These are phyloP conservation scores for Schizaphis graminum DNA, from an alignment of 2,888 invertebrate genomes.

Conservation along the genomic window DNA sequence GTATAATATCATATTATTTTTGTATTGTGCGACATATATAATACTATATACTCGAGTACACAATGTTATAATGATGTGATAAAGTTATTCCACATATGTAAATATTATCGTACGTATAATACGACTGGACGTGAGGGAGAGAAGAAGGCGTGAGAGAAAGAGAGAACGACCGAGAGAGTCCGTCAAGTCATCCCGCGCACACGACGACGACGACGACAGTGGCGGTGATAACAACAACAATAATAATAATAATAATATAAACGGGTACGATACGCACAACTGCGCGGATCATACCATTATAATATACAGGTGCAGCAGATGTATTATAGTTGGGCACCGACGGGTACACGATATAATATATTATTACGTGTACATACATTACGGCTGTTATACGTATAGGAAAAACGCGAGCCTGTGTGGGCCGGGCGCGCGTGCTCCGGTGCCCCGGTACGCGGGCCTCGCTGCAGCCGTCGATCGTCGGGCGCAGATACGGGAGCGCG, in stretches of 20 bases:
- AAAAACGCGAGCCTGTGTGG: background rate
- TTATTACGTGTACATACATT: background rate
- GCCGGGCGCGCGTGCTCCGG: background rate
- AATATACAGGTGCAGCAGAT: background rate
- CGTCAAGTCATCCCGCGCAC: background rate
- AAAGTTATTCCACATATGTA: background rate
- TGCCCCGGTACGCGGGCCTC: background rate
- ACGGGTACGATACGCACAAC: background rate
- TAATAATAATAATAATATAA: background rate
- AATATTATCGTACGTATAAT: background rate
- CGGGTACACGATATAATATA: background rate
- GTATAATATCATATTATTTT: background rate
- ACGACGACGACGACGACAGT: background rate
- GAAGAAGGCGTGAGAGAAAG: background rate
- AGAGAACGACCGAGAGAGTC: background rate
- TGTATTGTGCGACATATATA: background rate
- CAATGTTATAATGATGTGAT: background rate
- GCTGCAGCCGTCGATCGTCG: constrained; percentile 34
- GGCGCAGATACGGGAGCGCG: constrained; percentile 25
- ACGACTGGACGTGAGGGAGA: background rate
- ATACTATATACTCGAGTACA: too few relatives aligned
- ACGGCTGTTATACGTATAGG: background rate
- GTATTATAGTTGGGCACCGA: background rate
- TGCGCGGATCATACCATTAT: background rate
- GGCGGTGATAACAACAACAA: background rate